phyloP scores from a whole-genome alignment of 2,888 invertebrate genomes.

The Balanococcus diminutus region DNA sequence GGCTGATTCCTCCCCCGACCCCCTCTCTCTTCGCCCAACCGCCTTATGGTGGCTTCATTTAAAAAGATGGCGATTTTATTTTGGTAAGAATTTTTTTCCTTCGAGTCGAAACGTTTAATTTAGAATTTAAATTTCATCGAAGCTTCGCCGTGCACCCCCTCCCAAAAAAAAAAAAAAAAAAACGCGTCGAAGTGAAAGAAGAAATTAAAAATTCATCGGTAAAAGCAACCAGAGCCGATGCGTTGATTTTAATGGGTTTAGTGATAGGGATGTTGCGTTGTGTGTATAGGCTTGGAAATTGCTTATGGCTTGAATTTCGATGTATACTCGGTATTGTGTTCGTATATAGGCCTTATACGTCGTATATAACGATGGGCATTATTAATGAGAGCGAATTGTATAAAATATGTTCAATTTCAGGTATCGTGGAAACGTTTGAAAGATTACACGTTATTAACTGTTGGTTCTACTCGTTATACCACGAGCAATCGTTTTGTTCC shows the following conservation, averaged over 20 bases:
- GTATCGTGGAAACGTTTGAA: conserved; percentile 85
- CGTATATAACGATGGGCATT: background rate
- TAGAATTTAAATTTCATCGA: background rate
- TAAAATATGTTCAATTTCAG: conserved; percentile 62
- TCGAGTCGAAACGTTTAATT: background rate
- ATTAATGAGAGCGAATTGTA: conserved; percentile 29
- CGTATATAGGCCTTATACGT: too few relatives aligned
- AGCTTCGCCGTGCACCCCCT: too few relatives aligned
- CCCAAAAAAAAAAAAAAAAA: background rate
- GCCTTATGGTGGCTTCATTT: background rate
- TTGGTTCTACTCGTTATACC: conserved; percentile 84
- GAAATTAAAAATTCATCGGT: background rate
- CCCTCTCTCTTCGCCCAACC: too few relatives aligned
- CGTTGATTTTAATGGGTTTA: background rate
- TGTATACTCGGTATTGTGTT: background rate
- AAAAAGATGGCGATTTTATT: background rate
- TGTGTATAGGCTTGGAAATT: background rate
- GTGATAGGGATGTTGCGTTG: too few relatives aligned
- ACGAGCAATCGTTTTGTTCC: conserved; percentile 55
- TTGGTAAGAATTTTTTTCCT: background rate
- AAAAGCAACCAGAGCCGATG: background rate
- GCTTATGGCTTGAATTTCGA: background rate
- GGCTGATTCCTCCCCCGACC: background rate
- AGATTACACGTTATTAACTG: conserved; percentile 81
- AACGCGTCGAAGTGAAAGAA: background rate